Evolutionary conservation across 2,797 vertebrate species (phyloP), one percentile per base, ranked within the genome.

Genomic region (Peromyscus nudipes): DNA sequence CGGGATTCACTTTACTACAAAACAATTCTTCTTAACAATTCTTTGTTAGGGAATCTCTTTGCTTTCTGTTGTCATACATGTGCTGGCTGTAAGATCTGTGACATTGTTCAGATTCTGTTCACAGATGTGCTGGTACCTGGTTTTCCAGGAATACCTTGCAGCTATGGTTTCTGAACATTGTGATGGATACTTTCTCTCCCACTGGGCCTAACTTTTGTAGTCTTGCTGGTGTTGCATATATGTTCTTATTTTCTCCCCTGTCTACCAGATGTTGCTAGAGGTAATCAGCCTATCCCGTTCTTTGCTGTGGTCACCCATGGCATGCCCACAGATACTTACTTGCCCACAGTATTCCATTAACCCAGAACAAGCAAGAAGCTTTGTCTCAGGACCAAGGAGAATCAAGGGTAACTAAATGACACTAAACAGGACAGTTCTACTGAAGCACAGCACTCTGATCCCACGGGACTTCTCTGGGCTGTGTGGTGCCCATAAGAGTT

Each of bases 401-500:
- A 21, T 46, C 34, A 60, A 86, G 29, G 6, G 2, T 57, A 77
- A 89, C 46, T 84, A 46, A 52, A 34, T 17, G 34, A 11, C n/a
- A 2, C n/a, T 27, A 49, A 40, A 19, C 10, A 25, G 10, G 4
- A 27, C 23, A 9, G 55, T 29, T 88, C 40, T 6, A 10, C 12
- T 13, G 46, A 8, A 65, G 57, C 8, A 12, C 0, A 23, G 14
- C 5, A 16, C 25, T 93, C 69, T 89, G 31, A 1, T 93, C 4
- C 40, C 34, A 12, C 8, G 75, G 71, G 2, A 34, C 21, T n/a
- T 3, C 1, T 19, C 0, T 0, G 17, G 49, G 52, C 76, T 25
- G 6, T 21, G 3, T 21, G 43, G 16, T 62, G 34, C 13, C 12
- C 49, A 1, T 27, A 4, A 85, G 52, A 17, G 12, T 17, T 64